Conservation (phyloP, 2,113 vertebrate species). For the Ictalurus punctatus region DNA sequence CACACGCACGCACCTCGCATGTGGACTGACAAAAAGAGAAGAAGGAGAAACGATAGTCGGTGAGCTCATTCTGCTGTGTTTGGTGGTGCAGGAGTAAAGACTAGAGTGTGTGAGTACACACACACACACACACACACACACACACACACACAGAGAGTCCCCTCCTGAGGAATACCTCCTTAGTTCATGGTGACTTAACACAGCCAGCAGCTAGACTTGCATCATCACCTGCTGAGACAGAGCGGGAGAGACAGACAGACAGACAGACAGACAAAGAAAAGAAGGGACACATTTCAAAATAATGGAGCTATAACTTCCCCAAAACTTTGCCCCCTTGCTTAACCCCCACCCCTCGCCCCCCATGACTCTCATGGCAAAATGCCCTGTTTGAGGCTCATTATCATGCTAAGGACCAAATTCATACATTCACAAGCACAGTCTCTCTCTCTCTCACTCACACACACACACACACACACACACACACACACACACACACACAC, state of each 20-base stretch:
- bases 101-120: not conserved
- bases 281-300: not conserved
- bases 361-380: not conserved
- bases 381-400: slow-evolving; percentile 1
- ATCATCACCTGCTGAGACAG: slow-evolving; percentile 1
- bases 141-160: not conserved
- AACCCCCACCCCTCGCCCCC: too few relatives aligned
- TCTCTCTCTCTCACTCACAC: not conserved
- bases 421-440: not conserved
- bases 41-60: too few relatives aligned
- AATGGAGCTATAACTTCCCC: not conserved
- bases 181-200: not conserved
- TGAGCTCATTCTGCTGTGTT: too few relatives aligned
- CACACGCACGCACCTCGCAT: not conserved
- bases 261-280: not conserved
- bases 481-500: slow-evolving; percentile 1
- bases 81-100: not conserved
- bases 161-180: not conserved
- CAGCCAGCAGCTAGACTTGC: not conserved
- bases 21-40: too few relatives aligned
- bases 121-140: slow-evolving; percentile 5
- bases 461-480: not conserved
- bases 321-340: not conserved
- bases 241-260: slow-evolving; percentile 17
- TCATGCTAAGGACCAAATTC: not conserved